These are phyloP conservation scores for Scelioninae gen. 2 DNA, from an alignment of 2,888 invertebrate species.

Conservation along the genomic window DNA sequence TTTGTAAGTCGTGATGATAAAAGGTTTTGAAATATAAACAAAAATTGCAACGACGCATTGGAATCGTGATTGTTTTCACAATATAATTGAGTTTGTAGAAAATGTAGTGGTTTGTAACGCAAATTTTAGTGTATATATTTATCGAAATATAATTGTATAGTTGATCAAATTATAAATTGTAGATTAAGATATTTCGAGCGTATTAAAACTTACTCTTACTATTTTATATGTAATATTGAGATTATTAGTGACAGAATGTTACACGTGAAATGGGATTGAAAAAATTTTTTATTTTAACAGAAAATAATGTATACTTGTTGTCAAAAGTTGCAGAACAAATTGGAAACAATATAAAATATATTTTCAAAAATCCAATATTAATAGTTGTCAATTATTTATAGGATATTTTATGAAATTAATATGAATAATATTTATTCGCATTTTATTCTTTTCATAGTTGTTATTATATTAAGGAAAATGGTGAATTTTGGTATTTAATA, in stretches of 20 bases:
- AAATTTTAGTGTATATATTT: constrained; percentile 29
- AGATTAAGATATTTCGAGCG: constrained; percentile 30
- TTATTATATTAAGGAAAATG: no score
- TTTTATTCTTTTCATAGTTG: no score
- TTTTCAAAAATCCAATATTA: constrained; percentile 28
- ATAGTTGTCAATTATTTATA: not conserved
- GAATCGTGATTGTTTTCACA: not conserved
- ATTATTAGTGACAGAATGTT: constrained; percentile 39
- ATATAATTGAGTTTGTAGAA: constrained; percentile 2
- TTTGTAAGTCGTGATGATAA: constrained; percentile 5
- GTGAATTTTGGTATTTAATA: no score
- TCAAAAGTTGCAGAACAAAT: constrained; percentile 32
- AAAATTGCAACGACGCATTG: constrained; percentile 9
- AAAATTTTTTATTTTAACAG: constrained; percentile 37
- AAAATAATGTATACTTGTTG: constrained; percentile 38
- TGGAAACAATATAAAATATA: constrained; percentile 28
- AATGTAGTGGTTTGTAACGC: constrained; percentile 3
- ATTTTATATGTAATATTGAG: constrained; percentile 39
- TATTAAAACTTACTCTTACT: constrained; percentile 30
- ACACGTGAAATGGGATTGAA: constrained; percentile 37
- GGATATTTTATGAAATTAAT: no score
- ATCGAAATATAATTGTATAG: constrained; percentile 24
- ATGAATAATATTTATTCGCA: no score
- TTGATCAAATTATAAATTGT: constrained; percentile 19
- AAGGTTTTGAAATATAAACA: not conserved